Evolutionary conservation across 2,113 vertebrate genomes (phyloP).

Genomic region (Penelope pileata): DNA sequence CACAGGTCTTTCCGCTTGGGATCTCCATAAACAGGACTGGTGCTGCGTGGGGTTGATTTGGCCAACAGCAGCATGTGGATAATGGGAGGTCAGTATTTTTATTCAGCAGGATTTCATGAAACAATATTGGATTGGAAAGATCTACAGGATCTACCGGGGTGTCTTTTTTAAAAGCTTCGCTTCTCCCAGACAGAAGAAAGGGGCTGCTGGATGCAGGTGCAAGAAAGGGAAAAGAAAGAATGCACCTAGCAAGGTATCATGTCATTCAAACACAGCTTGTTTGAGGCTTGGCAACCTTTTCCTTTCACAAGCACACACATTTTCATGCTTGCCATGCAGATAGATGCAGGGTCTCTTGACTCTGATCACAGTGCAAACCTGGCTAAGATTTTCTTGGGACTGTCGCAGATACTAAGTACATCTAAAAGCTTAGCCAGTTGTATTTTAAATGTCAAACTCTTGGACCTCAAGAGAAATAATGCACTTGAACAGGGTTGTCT

Average conservation of each 20-base stretch:
- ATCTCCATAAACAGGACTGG: background rate
- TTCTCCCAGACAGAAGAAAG: background rate
- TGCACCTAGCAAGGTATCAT: background rate
- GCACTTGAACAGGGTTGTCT: background rate
- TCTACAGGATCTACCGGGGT: background rate
- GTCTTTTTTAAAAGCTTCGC: background rate
- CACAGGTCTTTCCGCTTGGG: background rate
- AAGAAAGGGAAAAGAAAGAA: background rate
- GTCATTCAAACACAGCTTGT: background rate
- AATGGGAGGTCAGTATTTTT: background rate
- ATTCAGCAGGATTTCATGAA: background rate
- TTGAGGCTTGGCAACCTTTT: background rate
- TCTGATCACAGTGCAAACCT: background rate
- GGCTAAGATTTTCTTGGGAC: background rate
- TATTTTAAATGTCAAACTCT: background rate
- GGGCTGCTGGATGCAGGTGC: background rate
- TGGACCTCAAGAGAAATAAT: background rate
- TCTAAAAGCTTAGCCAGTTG: background rate
- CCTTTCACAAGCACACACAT: background rate
- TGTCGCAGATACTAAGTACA: background rate
- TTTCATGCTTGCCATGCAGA: background rate
- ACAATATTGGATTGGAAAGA: background rate
- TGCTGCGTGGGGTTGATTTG: background rate
- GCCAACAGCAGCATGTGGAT: rapidly evolving
- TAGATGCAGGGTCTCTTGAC: no score